phyloP scores from a whole-genome alignment of 2,113 vertebrate genomes.

The Tautogolabrus adspersus region DNA sequence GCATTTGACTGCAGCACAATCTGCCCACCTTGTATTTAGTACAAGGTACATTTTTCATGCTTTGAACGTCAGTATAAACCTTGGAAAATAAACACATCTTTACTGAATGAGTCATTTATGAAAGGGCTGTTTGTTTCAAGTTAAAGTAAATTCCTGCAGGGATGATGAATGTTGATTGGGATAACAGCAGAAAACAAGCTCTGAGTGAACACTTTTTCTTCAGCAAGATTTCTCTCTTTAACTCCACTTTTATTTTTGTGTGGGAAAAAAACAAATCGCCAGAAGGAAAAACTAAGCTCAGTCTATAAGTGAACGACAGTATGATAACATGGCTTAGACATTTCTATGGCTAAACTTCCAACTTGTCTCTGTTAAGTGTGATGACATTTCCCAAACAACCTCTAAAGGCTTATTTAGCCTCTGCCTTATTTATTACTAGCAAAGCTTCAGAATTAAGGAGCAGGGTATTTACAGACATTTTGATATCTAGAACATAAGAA shows the following conservation, averaged over 20 bases:
- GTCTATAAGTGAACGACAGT: too few relatives aligned
- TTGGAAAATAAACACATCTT: background rate
- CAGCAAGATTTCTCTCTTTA: background rate
- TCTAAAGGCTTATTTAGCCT: too few relatives aligned
- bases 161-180: background rate
- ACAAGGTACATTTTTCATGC: background rate
- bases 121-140: background rate
- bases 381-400: too few relatives aligned
- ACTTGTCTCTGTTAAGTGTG: too few relatives aligned
- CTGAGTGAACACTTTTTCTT: background rate
- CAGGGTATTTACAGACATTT: background rate
- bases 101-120: background rate
- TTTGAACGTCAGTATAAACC: background rate
- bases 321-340: too few relatives aligned
- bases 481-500: background rate
- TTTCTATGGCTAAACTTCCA: too few relatives aligned
- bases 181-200: too few relatives aligned
- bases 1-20: constrained; percentile 14
- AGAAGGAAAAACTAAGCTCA: too few relatives aligned
- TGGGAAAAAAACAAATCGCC: background rate
- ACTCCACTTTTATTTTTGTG: background rate
- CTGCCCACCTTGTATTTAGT: background rate
- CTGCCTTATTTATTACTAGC: too few relatives aligned
- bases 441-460: too few relatives aligned
- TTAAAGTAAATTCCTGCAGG: background rate